These are phyloP conservation scores for Coenonympha arcania DNA, from an alignment of 2,888 invertebrate species.

Conservation along the genomic window DNA sequence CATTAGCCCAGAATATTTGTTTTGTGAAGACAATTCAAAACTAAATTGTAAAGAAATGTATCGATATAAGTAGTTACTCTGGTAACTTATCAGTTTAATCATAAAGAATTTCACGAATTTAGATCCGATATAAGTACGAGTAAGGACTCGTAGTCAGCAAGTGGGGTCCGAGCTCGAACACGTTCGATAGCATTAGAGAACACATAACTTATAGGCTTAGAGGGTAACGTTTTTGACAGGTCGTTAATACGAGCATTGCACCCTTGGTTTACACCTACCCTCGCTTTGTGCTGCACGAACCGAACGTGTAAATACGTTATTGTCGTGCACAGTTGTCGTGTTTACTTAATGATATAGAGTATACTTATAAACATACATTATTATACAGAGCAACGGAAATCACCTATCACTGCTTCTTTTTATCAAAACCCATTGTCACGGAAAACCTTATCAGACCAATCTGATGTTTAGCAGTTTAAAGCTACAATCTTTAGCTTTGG, in stretches of 20 bases:
- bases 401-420: too few relatives aligned
- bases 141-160: slow-evolving; percentile 13
- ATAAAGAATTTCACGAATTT: neutral
- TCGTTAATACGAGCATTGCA: slow-evolving; percentile 64
- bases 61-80: too few relatives aligned
- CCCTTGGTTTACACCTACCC: slow-evolving; percentile 64
- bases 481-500: too few relatives aligned
- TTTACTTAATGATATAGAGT: neutral
- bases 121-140: too few relatives aligned
- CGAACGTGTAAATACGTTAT: slow-evolving; percentile 25
- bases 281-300: slow-evolving; percentile 35
- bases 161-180: slow-evolving; percentile 34
- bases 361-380: neutral
- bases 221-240: slow-evolving; percentile 58
- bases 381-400: neutral
- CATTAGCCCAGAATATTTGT: too few relatives aligned
- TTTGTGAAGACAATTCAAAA: neutral
- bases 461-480: too few relatives aligned
- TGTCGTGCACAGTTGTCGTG: neutral
- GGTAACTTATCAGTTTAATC: too few relatives aligned
- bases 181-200: slow-evolving; percentile 40
- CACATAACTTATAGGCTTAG: slow-evolving; percentile 57
- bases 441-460: too few relatives aligned
- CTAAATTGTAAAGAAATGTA: neutral
- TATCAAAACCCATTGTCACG: too few relatives aligned